Evolutionary conservation across 2,797 vertebrate genomes (phyloP), one percentile per base, ranked within the genome.

Genomic region (Basileuterus tristriatus): DNA sequence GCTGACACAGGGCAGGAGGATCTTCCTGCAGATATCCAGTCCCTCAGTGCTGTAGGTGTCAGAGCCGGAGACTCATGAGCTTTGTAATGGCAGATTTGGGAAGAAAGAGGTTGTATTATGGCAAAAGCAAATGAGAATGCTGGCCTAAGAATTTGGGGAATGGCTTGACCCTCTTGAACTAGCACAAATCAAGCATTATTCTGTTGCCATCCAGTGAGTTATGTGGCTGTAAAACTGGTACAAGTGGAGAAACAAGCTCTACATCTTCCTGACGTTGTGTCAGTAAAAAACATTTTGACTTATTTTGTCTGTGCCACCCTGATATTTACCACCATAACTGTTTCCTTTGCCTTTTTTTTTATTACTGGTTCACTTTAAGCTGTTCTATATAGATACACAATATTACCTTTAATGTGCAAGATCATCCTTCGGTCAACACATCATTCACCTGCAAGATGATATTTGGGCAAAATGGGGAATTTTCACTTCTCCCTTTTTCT

Each of bases 281-380:
- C 89, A 92, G 81, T 96, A 81, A 93, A 90, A 93, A 95, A 10
- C 34, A 56, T 92, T 93, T 83, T 89, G 84, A 96, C 87, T 94
- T 88, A 94, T 89, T 95, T 91, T 5, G 1, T 56, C 76, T 83
- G 65, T 93, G 87, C 79, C 89, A 81, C 53, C 16, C 50, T 81
- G 60, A 65, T 96, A 87, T 87, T 94, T 92, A 89, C 83, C 79
- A 78, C 37, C 79, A 26, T 69, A 94, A 75, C 87, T 47, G 58
- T n/a, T 94, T 93, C 82, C 43, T 78, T 44, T 81, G 87, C 49
- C 79, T 91, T 78, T 81, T 78, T 83, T 82, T 91, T 94, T 89
- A 85, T 89, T 92, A 62, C 75, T 58, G 70, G 26, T 75, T 94
- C 91, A 85, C 63, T 90, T 90, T 56, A 70, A 79, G 72, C 37